Evolutionary conservation across 2,113 vertebrate species (phyloP), one percentile per base, ranked within the genome.

Genomic region (Nothobranchius kuhntae): DNA sequence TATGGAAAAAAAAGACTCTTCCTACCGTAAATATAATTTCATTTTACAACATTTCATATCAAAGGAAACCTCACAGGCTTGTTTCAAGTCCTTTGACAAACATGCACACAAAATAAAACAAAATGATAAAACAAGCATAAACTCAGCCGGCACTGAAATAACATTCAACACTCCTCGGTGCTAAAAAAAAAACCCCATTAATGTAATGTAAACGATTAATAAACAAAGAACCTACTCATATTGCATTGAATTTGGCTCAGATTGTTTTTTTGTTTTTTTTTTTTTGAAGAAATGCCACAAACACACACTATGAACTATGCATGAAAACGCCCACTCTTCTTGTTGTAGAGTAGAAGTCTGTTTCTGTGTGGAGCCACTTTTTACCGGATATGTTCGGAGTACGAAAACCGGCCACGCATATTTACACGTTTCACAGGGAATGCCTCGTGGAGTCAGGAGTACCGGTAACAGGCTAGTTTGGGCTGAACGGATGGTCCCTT

Each of bases 231-330:
- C 84, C 75, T 76, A 89, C 82, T 92, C 89, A 91, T 93, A 92
- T 94, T 93, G 89, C 91, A 91, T 89, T 79, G 83, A 92, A 87
- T 89, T 89, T 92, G 92, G 90, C 92, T 94, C 91, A 92, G 90
- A 89, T 85, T 71, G 66, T 51, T 57, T 67, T 24, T 30, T 3
- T 30, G 1, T 30, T 30, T 30, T 30, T 30, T 1, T 57, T 48
- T 40, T 57, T 48, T 40, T 68, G 83, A 67, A 87, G 77, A 86
- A 77, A 89, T 85, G 82, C 72, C 77, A 70, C 74, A 84, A 9
- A 71, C 65, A 69, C 73, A 86, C 78, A 68, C 63, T 4, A 13
- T 42, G 30, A 3, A 44, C 30, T 13, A 44, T 17, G 40, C 14
- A 21, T 26, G 36, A 42, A 30, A 24, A 76, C 72, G 51, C 55